phyloP scores from a whole-genome alignment of 1,140 invertebrate species.

The Macrobrachium rosenbergii region DNA sequence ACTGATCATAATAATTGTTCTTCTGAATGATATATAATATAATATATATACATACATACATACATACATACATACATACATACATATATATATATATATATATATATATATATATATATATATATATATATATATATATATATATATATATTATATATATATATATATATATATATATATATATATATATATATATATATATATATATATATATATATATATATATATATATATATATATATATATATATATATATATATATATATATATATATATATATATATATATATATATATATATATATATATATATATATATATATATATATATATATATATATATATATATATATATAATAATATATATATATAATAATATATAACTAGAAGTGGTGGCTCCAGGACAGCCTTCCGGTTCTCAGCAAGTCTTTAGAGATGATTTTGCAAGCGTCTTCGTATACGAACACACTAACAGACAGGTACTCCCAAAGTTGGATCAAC shows the following conservation, averaged over 20 bases:
- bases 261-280: constrained; percentile 5
- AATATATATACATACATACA: constrained; percentile 11
- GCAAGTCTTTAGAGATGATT: no score
- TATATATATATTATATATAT: not conserved
- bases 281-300: not conserved
- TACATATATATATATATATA: constrained; percentile 24
- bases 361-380: not conserved
- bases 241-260: not conserved
- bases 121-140: constrained; percentile 14
- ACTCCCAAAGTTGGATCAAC: no score
- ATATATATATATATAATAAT: not conserved
- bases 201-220: no score
- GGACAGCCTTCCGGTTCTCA: no score
- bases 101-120: constrained; percentile 4
- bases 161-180: no score
- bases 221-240: constrained; percentile 1
- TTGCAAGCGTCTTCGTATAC: no score
- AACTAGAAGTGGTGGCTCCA: no score
- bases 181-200: no score
- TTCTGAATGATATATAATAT: constrained; percentile 13
- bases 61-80: not conserved
- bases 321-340: not conserved
- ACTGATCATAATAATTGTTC: no score
- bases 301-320: constrained; percentile 1
- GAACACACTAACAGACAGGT: no score